phyloP scores from a whole-genome alignment of 2,113 vertebrate genomes.

The Rallus limicola region DNA sequence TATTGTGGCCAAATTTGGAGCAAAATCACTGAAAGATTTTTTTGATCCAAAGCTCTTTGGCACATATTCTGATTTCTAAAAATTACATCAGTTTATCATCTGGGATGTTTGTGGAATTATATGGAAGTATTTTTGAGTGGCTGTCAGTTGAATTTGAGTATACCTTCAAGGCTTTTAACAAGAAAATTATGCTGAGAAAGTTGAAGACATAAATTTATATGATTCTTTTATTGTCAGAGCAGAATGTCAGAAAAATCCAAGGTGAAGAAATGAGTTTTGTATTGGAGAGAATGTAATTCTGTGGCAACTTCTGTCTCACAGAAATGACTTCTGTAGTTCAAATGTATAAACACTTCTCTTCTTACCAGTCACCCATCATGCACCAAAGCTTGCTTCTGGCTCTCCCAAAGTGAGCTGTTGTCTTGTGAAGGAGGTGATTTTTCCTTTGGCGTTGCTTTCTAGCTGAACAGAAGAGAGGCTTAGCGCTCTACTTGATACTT shows the following conservation, averaged over 20 bases:
- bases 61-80: neutral
- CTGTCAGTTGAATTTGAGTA: neutral
- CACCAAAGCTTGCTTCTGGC: neutral
- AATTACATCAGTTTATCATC: neutral
- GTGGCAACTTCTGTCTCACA: neutral
- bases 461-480: neutral
- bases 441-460: neutral
- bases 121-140: neutral
- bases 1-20: neutral
- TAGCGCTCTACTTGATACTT: neutral
- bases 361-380: neutral
- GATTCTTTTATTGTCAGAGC: neutral
- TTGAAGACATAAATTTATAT: neutral
- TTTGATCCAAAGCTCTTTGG: neutral
- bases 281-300: neutral
- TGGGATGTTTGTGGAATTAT: neutral
- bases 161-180: neutral
- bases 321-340: neutral
- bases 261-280: neutral
- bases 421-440: neutral
- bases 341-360: neutral
- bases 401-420: neutral
- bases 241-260: neutral
- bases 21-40: neutral
- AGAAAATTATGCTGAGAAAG: neutral